Percentiles rank a stretch among this genome's conserved stretches.
Evolutionary conservation across 2,888 invertebrate genomes (phyloP).

Genomic region (Xylota sylvarum): DNA sequence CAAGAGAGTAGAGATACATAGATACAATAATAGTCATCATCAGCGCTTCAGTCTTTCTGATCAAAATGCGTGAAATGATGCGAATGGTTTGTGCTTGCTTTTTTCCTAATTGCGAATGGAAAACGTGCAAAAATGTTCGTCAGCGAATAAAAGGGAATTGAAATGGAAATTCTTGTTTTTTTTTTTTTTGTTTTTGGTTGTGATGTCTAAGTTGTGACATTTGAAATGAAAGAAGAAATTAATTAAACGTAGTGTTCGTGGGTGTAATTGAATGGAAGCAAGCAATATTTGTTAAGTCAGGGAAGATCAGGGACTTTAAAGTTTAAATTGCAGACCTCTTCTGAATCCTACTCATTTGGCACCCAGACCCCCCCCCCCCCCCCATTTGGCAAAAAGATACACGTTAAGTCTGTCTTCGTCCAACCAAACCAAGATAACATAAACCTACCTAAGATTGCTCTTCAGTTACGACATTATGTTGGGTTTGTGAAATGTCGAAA

Average conservation of each 20-base stretch:
- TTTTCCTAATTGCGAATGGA: constrained; percentile 41
- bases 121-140: constrained; percentile 58
- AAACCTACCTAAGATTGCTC: too few species aligned
- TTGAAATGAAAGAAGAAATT: constrained; percentile 51
- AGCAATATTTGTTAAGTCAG: not conserved
- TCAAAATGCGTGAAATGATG: constrained; percentile 62
- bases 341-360: too few species aligned
- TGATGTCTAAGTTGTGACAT: constrained; percentile 21
- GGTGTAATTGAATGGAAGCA: constrained; percentile 31
- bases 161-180: constrained; percentile 33
- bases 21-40: too few species aligned
- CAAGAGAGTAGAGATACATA: not conserved
- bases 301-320: too few species aligned
- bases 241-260: constrained; percentile 34
- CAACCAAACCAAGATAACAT: too few species aligned
- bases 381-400: too few species aligned
- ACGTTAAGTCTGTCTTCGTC: too few species aligned
- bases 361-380: too few species aligned
- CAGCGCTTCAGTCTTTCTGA: constrained; percentile 1
- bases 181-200: constrained; percentile 12
- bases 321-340: too few species aligned
- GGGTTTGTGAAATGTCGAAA: too few species aligned
- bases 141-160: constrained; percentile 3
- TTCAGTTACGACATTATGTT: too few species aligned
- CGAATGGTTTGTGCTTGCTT: constrained; percentile 36